Evolutionary conservation across 2,797 vertebrate species (phyloP).

Genomic region (Melanotaenia trifasciata): DNA sequence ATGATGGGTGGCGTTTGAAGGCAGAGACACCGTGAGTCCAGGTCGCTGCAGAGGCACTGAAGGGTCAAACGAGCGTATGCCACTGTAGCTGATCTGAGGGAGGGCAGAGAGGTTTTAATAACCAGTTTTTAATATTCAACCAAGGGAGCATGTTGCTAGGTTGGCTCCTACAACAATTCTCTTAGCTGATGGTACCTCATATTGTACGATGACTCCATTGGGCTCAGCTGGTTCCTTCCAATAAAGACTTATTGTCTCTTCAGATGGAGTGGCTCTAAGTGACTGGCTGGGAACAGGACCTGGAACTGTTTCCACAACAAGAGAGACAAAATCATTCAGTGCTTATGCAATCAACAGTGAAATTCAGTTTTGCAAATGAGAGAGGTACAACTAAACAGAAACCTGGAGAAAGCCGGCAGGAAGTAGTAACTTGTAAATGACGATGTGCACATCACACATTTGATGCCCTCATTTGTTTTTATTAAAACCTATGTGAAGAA

Average conservation of each 20-base stretch:
- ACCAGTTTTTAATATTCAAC: not conserved
- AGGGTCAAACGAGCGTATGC: slow-evolving; percentile 94
- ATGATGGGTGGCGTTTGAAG: slow-evolving; percentile 93
- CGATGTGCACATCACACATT: not conserved
- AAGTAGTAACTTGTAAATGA: slow-evolving; percentile 1
- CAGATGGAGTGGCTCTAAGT: slow-evolving; percentile 93
- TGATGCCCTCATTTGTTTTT: not conserved
- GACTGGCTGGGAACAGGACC: slow-evolving; percentile 93
- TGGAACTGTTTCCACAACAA: slow-evolving; percentile 86
- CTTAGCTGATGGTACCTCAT: slow-evolving; percentile 74
- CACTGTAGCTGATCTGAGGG: slow-evolving; percentile 92
- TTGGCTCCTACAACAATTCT: not conserved
- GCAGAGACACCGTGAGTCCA: slow-evolving; percentile 89
- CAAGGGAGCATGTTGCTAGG: not conserved
- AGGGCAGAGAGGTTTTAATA: slow-evolving; percentile 19
- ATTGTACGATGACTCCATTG: slow-evolving; percentile 96
- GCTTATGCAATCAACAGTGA: slow-evolving; percentile 9
- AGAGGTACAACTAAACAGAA: slow-evolving; percentile 15
- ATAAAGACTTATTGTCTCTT: slow-evolving; percentile 95
- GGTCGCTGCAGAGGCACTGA: slow-evolving; percentile 92
- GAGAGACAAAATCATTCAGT: slow-evolving; percentile 23
- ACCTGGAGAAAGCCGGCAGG: slow-evolving; percentile 8
- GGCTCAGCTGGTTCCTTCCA: slow-evolving; percentile 97
- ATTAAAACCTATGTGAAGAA: not conserved
- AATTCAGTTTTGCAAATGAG: slow-evolving; percentile 8